Base-by-base conservation (phyloP, 1,140 invertebrate species). In the Ceratosolen solmsi region DNA sequence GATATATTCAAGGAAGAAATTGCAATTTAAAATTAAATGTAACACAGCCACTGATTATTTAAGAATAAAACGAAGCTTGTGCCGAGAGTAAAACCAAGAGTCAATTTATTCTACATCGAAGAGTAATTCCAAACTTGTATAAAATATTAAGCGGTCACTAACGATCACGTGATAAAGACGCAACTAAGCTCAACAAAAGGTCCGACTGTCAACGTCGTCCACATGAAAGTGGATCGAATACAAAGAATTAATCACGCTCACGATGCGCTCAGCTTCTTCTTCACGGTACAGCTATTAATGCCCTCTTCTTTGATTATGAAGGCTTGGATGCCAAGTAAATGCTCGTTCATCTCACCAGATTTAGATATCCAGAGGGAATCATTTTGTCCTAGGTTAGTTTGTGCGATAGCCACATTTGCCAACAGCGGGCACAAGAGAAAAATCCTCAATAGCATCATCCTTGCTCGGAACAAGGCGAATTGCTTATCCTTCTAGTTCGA, bases 221-320 rank as follows among this genome's bases (percentile, higher is more conserved):
- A 63, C 1, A 63, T 41, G 3, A 63, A 46, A 73, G 46, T 51
- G 13, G 25, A 75, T 2, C 9, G 13, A 75, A 46, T 41, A 46
- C 36, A 63, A 46, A 76, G 36, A 9, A 60, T 58, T 38, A 41
- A 22, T 86, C 76, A 84, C 84, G 86, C 84, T 60, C 41, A 63
- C 70, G 56, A 49, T n/a, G 33, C 17, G 27, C 20, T 56, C 4
- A 36, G 49, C 0, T 22, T 41, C 3, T 33, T 68, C 49, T 83
- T 82, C 49, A 25, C 15, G 75, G 60, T 73, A 58, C 87, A 86
- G 27, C 30, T 58, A 4, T 1, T 0, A 11, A 68, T 41, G 41
- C 86, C 84, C 73, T 86, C 85, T 68, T 88, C 86, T 72, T 86
- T 87, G 4, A 86, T 80, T 38, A 88, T 72, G 25, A 87, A 58